Conservation (phyloP, 92 coral and sea anemone species). For the Palythoa grandiflora region DNA sequence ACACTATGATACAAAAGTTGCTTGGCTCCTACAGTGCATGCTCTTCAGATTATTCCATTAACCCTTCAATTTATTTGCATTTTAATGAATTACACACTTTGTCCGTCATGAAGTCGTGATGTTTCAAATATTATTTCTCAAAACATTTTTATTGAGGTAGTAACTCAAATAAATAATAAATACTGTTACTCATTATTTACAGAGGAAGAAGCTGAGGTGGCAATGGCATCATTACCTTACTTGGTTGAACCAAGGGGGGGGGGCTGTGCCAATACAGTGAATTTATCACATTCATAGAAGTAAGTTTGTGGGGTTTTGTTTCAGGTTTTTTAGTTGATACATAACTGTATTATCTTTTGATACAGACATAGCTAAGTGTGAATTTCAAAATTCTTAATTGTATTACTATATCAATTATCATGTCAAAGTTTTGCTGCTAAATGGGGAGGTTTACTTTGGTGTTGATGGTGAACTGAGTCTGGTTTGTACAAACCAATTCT, state of each 20-base stretch:
- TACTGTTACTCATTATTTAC: slow-evolving; percentile 4
- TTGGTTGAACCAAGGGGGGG: slow-evolving; percentile 20
- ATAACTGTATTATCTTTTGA: too few species aligned
- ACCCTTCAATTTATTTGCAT: neutral
- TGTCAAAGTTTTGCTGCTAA: too few species aligned
- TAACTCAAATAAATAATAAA: neutral
- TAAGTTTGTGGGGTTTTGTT: slow-evolving; percentile 2
- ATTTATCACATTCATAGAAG: neutral
- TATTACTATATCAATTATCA: too few species aligned
- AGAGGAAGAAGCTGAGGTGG: slow-evolving; percentile 20
- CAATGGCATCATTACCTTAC: slow-evolving; percentile 10
- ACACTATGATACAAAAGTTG: too few species aligned
- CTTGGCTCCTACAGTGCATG: too few species aligned
- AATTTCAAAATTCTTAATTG: too few species aligned
- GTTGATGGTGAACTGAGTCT: too few species aligned
- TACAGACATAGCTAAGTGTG: too few species aligned
- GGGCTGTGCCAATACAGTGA: slow-evolving; percentile 10
- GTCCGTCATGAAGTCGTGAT: neutral
- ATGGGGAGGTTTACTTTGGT: too few species aligned
- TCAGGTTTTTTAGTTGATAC: neutral
- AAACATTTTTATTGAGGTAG: neutral
- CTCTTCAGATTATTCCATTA: too few species aligned
- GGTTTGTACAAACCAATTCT: too few species aligned
- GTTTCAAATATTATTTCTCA: neutral
- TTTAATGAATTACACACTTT: neutral